Percentiles rank a stretch among this genome's conserved stretches.
Conservation (phyloP, 2,888 invertebrate species). For the Bembecia ichneumoniformis region DNA sequence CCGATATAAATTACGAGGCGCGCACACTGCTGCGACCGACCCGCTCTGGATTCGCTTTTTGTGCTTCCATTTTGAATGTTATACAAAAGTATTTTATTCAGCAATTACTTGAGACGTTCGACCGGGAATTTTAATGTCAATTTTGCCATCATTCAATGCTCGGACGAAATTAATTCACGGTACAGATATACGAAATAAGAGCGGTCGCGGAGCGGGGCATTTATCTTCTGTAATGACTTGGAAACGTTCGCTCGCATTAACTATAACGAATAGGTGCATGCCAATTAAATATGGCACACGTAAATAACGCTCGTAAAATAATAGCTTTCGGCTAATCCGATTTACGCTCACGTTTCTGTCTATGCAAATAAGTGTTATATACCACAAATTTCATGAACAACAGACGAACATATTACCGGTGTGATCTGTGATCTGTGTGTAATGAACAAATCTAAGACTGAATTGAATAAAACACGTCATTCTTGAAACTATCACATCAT, state of each 20-base stretch:
- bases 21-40: conserved; percentile 36
- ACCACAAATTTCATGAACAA: no score
- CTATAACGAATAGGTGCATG: conserved; percentile 48
- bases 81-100: conserved; percentile 70
- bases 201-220: conserved; percentile 34
- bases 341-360: conserved; percentile 4
- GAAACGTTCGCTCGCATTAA: conserved; percentile 49
- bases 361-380: not conserved
- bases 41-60: conserved; percentile 46
- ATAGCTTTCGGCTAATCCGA: conserved; percentile 39
- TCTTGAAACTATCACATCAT: no score
- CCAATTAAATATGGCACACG: conserved; percentile 57
- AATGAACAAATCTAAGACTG: no score
- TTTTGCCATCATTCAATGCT: conserved; percentile 68
- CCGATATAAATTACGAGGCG: conserved; percentile 63
- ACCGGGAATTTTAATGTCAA: conserved; percentile 67
- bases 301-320: conserved; percentile 46
- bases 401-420: no score
- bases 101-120: conserved; percentile 70
- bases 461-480: no score
- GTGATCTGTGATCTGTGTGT: no score
- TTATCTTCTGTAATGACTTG: conserved; percentile 61
- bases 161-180: conserved; percentile 62
- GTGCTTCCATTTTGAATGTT: conserved; percentile 62
- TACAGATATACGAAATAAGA: conserved; percentile 32